These are phyloP conservation scores for Drosophila borborema DNA, from an alignment of 2,888 invertebrate species.

Conservation along the genomic window DNA sequence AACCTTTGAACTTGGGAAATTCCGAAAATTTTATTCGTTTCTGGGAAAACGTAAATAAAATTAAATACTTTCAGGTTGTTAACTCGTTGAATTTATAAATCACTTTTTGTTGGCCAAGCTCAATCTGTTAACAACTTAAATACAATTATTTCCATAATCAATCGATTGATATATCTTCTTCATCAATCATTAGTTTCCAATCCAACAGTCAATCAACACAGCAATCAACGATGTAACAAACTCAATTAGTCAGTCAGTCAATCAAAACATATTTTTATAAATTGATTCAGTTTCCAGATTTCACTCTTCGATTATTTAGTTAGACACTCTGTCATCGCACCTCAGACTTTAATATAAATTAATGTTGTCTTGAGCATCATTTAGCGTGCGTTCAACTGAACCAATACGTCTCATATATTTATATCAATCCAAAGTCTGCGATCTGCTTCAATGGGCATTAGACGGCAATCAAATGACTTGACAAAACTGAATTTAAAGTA, in stretches of 20 bases:
- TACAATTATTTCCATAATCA: neutral
- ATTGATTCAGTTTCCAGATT: neutral
- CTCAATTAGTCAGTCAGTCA: neutral
- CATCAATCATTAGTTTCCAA: neutral
- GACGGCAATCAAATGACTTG: constrained; percentile 37
- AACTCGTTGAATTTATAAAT: neutral
- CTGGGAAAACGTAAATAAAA: constrained; percentile 2
- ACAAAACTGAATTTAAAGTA: constrained; percentile 27
- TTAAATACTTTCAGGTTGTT: neutral
- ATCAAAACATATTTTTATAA: neutral
- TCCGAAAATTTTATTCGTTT: neutral
- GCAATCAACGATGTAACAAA: neutral
- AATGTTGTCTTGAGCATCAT: neutral
- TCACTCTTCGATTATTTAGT: neutral
- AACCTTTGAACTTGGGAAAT: neutral
- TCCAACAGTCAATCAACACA: neutral
- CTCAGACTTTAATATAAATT: neutral
- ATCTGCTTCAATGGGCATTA: constrained; percentile 26
- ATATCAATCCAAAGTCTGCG: neutral
- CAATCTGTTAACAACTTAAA: neutral
- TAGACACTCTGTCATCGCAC: neutral
- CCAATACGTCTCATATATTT: constrained; percentile 10
- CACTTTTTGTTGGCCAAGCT: no score
- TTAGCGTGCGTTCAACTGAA: neutral
- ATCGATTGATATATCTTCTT: no score